Base-by-base conservation (phyloP, 2,797 vertebrate genomes). In the Potorous gilbertii region DNA sequence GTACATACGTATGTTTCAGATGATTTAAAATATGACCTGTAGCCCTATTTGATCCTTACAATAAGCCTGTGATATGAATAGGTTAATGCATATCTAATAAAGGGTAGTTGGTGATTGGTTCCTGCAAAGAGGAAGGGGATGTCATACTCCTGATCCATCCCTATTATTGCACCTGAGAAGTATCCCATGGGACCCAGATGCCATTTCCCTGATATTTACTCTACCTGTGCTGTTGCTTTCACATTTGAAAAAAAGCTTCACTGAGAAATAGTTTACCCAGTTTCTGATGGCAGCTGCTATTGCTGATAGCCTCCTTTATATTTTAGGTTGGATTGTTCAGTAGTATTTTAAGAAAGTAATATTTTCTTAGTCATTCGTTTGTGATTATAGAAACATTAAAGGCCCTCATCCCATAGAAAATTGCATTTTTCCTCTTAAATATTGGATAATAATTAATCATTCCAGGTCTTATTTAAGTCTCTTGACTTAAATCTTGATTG, bases 221-320 rank as follows among this genome's bases (percentile, higher is more conserved):
- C 96, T 93, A 62, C 91, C 92, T 96, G 92, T 95, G 94, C 57
- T 74, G 66, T 96, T 97, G 95, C 59, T 95, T 52, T 96, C 55
- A 91, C 93, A 66, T 91, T 93, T 95, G 92, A 95, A 95, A 34
- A 92, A 95, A 96, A 55, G 66, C 55, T 62, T 27, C 27, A 74
- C 40, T 92, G 90, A 95, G 56, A 52, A 91, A 2, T 56, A 52
- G 29, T 27, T 12, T 92, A 14, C 27, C 57, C 54, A 18, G 0
- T 93, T 90, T 90, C 94, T 94, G 62, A 93, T 93, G 56, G 34
- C 13, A 94, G 74, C 94, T 96, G 93, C 59, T 95, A 57, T 81
- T 81, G 66, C 66, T 81, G n/a, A 81, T 95, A 90, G 12, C 91
- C 27, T 92, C 90, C 90, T 96, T 94, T 95, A 52, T 74, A n/a